Evolutionary conservation across 2,888 invertebrate genomes (phyloP).

Genomic region (Stenotaenia linearis): DNA sequence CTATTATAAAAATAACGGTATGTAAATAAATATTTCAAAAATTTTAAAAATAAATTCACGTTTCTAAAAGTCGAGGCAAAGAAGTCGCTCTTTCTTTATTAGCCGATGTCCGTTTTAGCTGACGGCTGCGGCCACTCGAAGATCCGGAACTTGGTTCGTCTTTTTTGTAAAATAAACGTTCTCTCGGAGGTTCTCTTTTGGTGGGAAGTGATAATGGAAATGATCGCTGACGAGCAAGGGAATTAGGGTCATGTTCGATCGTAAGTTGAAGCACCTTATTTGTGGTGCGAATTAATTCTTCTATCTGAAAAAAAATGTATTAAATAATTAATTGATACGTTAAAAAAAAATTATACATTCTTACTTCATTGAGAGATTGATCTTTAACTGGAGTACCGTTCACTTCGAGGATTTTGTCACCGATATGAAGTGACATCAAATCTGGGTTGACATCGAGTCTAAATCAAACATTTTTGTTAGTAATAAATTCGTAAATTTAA

Average conservation of each 20-base stretch:
- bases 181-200: slow-evolving; percentile 37
- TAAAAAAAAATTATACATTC: neutral
- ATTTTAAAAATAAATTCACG: slow-evolving; percentile 48
- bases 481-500: neutral
- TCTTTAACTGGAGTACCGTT: slow-evolving; percentile 82
- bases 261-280: slow-evolving; percentile 59
- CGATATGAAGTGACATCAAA: slow-evolving; percentile 77
- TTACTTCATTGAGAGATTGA: slow-evolving; percentile 71
- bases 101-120: slow-evolving; percentile 43
- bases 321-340: neutral
- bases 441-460: slow-evolving; percentile 77
- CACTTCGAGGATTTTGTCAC: slow-evolving; percentile 88
- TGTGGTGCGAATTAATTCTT: slow-evolving; percentile 43
- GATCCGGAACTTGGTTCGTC: slow-evolving; percentile 63
- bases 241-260: slow-evolving; percentile 81
- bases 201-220: slow-evolving; percentile 41
- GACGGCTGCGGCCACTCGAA: slow-evolving; percentile 46
- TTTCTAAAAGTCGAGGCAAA: slow-evolving; percentile 74
- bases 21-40: slow-evolving; percentile 24
- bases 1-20: neutral
- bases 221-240: slow-evolving; percentile 55
- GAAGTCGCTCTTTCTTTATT: slow-evolving; percentile 75
- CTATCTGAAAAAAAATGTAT: slow-evolving; percentile 41
- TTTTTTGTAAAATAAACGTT: slow-evolving; percentile 42
- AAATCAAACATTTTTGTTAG: slow-evolving; percentile 34